These are phyloP conservation scores for Staurois parvus DNA, from an alignment of 2,797 vertebrate genomes.

Conservation along the genomic window DNA sequence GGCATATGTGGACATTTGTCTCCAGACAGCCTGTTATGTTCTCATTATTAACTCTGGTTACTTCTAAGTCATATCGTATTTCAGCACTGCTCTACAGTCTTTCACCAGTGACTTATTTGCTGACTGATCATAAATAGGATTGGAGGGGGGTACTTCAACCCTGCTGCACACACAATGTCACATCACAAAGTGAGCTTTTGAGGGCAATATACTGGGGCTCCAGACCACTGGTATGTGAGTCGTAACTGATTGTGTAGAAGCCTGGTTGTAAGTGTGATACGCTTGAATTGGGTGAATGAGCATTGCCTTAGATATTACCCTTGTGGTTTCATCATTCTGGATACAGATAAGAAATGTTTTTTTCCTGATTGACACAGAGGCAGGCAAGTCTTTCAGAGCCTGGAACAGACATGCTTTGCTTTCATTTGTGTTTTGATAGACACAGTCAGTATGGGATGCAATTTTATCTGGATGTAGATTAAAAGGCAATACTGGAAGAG, in stretches of 20 bases:
- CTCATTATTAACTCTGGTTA: conserved; percentile 11
- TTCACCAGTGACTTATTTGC: conserved; percentile 20
- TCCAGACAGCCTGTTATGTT: conserved; percentile 4
- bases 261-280: conserved; percentile 46
- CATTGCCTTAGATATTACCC: conserved; percentile 59
- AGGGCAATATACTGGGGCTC: conserved; percentile 5
- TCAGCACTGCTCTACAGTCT: neutral
- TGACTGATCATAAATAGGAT: neutral
- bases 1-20: conserved; percentile 24
- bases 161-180: conserved; percentile 20
- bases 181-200: conserved; percentile 13
- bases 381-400: conserved; percentile 53
- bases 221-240: conserved; percentile 32
- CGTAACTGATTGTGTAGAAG: conserved; percentile 27
- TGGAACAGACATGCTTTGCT: conserved; percentile 58
- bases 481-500: conserved; percentile 47
- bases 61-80: neutral
- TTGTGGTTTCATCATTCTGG: conserved; percentile 59
- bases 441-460: conserved; percentile 22
- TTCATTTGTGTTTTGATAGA: conserved; percentile 52
- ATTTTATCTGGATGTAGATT: conserved; percentile 55
- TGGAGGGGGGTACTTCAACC: neutral
- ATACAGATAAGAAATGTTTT: conserved; percentile 61
- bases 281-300: conserved; percentile 54
- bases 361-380: conserved; percentile 56